These are phyloP conservation scores for Pseudococcus jackbeardsleyi DNA, from an alignment of 2,888 invertebrate species.

Conservation along the genomic window DNA sequence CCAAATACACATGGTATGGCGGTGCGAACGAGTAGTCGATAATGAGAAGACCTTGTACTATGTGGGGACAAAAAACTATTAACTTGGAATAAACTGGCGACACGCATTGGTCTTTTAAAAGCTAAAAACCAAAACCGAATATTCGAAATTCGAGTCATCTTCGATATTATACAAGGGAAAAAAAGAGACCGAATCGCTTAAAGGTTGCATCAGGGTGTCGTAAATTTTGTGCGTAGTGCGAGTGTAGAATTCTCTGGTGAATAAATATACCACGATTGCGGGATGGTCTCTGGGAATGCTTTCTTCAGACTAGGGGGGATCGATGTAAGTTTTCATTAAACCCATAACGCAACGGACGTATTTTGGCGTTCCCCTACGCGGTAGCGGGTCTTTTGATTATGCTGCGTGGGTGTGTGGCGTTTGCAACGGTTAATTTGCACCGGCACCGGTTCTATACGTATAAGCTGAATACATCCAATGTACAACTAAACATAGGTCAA, in stretches of 20 bases:
- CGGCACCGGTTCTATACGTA: background rate
- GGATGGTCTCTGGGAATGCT: background rate
- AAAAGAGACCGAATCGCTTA: background rate
- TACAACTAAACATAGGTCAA: background rate
- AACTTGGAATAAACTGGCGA: background rate
- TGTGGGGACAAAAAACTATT: background rate
- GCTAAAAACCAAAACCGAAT: slow-evolving; percentile 7
- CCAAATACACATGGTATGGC: background rate
- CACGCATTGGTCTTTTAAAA: slow-evolving; percentile 7
- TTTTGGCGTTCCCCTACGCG: background rate
- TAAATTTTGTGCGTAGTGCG: background rate
- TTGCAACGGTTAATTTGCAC: background rate
- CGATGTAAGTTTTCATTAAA: background rate
- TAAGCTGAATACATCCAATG: background rate
- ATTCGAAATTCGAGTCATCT: slow-evolving; percentile 24
- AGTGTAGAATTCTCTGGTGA: background rate
- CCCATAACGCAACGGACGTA: background rate
- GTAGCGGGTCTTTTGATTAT: background rate
- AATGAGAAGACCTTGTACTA: background rate
- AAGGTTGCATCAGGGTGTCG: slow-evolving; percentile 19
- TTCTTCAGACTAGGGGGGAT: background rate
- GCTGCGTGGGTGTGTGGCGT: background rate
- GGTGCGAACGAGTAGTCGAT: background rate
- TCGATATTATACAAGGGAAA: background rate
- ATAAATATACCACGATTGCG: background rate